Conservation (phyloP, 1,140 invertebrate species). For the Thalassaphorura encarpata region DNA sequence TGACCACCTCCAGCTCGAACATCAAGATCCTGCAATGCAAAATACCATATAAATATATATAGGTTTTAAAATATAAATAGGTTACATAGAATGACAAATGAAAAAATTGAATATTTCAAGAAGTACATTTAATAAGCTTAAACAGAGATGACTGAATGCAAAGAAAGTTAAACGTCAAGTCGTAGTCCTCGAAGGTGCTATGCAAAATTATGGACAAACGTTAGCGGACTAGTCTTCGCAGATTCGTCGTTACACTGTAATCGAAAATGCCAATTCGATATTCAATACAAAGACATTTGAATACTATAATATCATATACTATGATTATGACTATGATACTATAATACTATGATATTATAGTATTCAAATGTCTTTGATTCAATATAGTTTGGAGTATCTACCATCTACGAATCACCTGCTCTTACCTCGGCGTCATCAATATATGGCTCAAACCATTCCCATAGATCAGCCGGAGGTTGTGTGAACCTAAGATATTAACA, state of each 20-base stretch:
- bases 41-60: not conserved
- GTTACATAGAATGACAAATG: too few species aligned
- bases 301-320: not conserved
- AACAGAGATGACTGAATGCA: too few species aligned
- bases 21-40: slow-evolving; percentile 80
- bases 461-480: slow-evolving; percentile 87
- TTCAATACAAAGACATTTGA: not conserved
- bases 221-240: too few species aligned
- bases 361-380: not conserved
- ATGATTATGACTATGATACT: not conserved
- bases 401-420: slow-evolving; percentile 3
- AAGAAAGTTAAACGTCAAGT: too few species aligned
- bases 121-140: too few species aligned
- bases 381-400: too few species aligned
- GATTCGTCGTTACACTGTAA: too few species aligned
- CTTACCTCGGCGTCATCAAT: slow-evolving; percentile 85
- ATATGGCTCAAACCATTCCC: slow-evolving; percentile 95
- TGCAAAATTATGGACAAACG: too few species aligned
- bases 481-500: slow-evolving; percentile 87
- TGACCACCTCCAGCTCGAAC: slow-evolving; percentile 95
- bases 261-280: too few species aligned
- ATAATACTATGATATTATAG: not conserved
- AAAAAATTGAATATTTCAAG: too few species aligned
- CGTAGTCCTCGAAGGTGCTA: too few species aligned
- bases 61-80: too few species aligned